Base-by-base conservation (phyloP, 2,888 invertebrate species). In the Athalia rosae region DNA sequence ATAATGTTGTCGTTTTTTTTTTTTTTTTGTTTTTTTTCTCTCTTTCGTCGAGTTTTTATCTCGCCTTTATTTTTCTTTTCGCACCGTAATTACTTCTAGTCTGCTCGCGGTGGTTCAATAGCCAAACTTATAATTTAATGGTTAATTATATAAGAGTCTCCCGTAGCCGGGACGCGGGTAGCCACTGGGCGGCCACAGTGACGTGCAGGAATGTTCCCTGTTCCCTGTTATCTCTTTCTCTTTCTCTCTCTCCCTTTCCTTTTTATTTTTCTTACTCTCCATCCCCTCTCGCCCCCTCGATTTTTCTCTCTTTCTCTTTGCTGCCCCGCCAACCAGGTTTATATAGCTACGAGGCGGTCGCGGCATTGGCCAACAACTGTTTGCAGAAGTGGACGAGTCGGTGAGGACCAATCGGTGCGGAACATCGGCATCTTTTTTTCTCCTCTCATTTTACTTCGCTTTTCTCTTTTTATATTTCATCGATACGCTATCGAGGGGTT, bases 41-140 rank as follows among this genome's bases (percentile, higher is more conserved):
- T 80, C 64, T 76, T 79, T 28, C 62, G 66, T 76, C 76, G 76
- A 79, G 78, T 80, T 64, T 78, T 61, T 66, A 77, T 78, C 69
- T 79, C 79, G 62, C 50, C 76, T 79, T 78, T 62, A 69, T 76
- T 77, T 67, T 79, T 76, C 78, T 78, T 76, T 73, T 80, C 76
- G 78, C 79, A 74, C 78, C 66, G 88, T 88, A 88, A 88, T 89
- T 88, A 87, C 87, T 88, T 86, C 86, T 87, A 87, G 86, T 83
- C 86, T 85, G 86, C 84, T 85, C 82, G 83, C 87, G 84, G 83
- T 84, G 83, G 83, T 85, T 85, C 89, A 88, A 89, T 88, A 88
- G 87, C 88, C 87, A 86, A 89, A 89, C 89, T 89, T 89, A 88
- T 89, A 89, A 89, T 89, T 89, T 89, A 89, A 88, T 89, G 89